These are phyloP conservation scores for Climacteris rufus DNA, from an alignment of 2,113 vertebrate genomes.

Conservation along the genomic window DNA sequence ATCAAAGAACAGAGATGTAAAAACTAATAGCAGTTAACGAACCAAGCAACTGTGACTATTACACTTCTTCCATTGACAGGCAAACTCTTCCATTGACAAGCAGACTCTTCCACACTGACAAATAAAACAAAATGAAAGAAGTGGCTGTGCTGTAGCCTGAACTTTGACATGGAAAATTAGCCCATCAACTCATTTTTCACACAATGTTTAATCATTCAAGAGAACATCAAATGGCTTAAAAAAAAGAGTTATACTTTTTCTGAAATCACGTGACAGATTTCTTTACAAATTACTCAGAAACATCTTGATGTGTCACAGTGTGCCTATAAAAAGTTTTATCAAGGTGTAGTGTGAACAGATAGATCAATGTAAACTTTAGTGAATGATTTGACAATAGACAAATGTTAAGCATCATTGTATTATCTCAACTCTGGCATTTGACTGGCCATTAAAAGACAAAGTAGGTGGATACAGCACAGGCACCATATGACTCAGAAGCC, in stretches of 20 bases:
- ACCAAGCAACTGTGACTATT: not conserved
- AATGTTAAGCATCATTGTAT: not conserved
- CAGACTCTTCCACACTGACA: not conserved
- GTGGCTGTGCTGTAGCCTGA: not conserved
- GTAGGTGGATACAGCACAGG: not conserved
- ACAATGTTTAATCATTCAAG: not conserved
- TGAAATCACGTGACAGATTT: not conserved
- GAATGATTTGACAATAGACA: not conserved
- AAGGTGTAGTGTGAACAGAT: not conserved
- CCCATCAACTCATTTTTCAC: not conserved
- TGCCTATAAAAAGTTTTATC: slow-evolving; percentile 4
- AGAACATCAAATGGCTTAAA: not conserved
- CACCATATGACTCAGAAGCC: not conserved
- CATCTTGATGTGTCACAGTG: not conserved
- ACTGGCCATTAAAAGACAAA: not conserved
- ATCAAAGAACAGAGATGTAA: not conserved
- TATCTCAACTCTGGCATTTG: slow-evolving; percentile 14
- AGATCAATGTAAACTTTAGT: not conserved
- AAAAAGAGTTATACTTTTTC: not conserved
- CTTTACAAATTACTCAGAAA: not conserved
- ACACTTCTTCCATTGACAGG: not conserved
- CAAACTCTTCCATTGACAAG: not conserved
- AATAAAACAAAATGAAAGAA: not conserved
- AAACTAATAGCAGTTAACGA: not conserved
- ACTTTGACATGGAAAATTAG: not conserved